Base-by-base conservation (phyloP, 2,888 invertebrate species). In the Drosophila aldrichi region DNA sequence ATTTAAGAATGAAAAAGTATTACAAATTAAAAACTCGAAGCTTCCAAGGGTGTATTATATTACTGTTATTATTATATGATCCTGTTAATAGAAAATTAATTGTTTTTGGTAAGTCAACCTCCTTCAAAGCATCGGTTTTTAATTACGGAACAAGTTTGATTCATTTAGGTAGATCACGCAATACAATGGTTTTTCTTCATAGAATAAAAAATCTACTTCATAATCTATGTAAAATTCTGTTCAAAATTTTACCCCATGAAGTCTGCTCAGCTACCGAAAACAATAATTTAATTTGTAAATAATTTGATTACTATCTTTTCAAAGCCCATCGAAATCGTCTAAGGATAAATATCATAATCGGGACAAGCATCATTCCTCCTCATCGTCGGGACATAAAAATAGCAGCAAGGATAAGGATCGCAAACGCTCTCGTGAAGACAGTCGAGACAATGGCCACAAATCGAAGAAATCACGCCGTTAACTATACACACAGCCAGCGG, bases 401-500 rank as follows among this genome's bases (percentile, higher is more conserved):
- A 93, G 91, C 79, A 93, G 92, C 74, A 91, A 92, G 94, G 94
- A 89, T 93, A 94, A 62, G 94, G 92, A 92, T 82, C 92, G 93
- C 67, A 97, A 97, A 92, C 95, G 97, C 48, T 95, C 96, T 43
- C 95, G 97, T 29, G 97, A 97, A 69, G 96, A 96, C 79, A 96
- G 96, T 90, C 94, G 94, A 56, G 96, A 96, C 49, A 93, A 93
- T 82, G 94, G 94, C 77, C 94, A 94, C 90, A 95, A 95, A 73
- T 94, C 95, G 58, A 97, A 97, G 92, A 96, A 95, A 93, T 94
- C 96, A 36, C 96, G 94, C 54, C 92, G 79, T 70, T 92, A 87
- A 86, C 54, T 29, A 57, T 18, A 25, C 43, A 34, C 54, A 69
- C 14, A 25, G 48, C 22, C 60, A 54, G 46, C 22, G 46, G 38